phyloP scores from a whole-genome alignment of 1,140 invertebrate genomes.

The Ceratina australensis region DNA sequence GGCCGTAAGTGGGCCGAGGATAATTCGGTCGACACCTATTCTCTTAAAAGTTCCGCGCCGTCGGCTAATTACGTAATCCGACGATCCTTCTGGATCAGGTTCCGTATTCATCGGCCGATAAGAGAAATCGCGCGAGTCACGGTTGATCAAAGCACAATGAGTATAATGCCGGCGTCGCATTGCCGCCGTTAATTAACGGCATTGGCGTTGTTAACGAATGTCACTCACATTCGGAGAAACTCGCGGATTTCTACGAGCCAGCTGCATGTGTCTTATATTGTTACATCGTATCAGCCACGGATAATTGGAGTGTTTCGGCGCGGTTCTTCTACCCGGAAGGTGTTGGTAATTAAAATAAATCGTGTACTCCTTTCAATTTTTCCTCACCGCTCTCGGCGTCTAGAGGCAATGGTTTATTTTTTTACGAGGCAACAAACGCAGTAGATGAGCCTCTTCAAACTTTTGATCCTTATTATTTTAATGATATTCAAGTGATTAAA shows the following conservation, averaged over 20 bases:
- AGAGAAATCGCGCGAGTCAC: slow-evolving; percentile 46
- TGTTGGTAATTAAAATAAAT: slow-evolving; percentile 20
- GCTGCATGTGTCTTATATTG: background rate
- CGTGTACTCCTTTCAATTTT: background rate
- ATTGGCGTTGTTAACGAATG: slow-evolving; percentile 52
- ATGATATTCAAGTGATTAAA: background rate
- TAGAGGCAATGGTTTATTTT: background rate
- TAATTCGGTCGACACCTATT: slow-evolving; percentile 52
- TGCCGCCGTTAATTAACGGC: slow-evolving; percentile 54
- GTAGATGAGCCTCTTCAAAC: background rate
- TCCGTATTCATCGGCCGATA: slow-evolving; percentile 45
- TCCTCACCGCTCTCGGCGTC: no score
- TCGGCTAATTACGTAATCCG: slow-evolving; percentile 57
- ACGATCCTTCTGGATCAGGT: slow-evolving; percentile 41
- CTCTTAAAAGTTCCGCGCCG: slow-evolving; percentile 7
- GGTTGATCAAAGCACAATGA: slow-evolving; percentile 59
- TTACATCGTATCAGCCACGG: background rate
- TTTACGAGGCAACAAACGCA: background rate
- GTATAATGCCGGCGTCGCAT: slow-evolving; percentile 35
- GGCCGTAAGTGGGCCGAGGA: slow-evolving; percentile 45
- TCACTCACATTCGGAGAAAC: slow-evolving; percentile 19
- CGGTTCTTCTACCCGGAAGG: no score
- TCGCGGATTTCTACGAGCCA: background rate
- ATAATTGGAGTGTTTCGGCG: slow-evolving; percentile 30
- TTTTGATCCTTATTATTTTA: background rate